Evolutionary conservation across 2,797 vertebrate genomes (phyloP), one percentile per base, ranked within the genome.

Genomic region (Liparis tanakae): DNA sequence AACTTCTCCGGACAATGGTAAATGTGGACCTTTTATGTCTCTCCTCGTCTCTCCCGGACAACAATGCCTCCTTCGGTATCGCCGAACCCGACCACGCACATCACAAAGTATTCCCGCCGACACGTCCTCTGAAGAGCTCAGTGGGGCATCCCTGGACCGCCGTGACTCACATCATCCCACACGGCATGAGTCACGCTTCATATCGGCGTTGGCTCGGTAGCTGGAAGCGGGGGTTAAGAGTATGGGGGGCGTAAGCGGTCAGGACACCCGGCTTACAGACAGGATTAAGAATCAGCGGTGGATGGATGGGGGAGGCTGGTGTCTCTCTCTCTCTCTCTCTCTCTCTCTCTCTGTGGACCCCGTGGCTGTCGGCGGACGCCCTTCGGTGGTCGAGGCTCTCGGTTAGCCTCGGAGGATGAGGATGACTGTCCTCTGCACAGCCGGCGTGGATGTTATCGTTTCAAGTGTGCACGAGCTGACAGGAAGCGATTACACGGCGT

Each of bases 131-230:
- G 69, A 85, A 87, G 84, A 70, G 68, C 78, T 56, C 70, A 84
- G 69, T 46, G 68, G 88, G 88, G 81, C 76, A 81, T 85, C 65
- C 87, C 80, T 85, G 18, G 53, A 76, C 88, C 80, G 80, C 88
- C 79, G 67, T 91, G 88, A 90, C 70, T 90, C 87, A 90, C 68
- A 83, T 84, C 87, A 90, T 91, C 90, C 92, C 46, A 90, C 90
- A 81, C 82, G 72, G 81, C 2, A 88, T 91, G 91, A 92, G 84
- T 90, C 87, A 93, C 59, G 83, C 78, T 70, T 64, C 56, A 76
- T 83, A 86, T 72, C 78, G 60, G 85, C 65, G 14, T 80, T 63
- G 66, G 72, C 72, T 87, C 78, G 25, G 25, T 30, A 30, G 25
- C 25, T 0, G 30, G 25, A 91, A 80, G 87, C 86, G 74, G 78